Conservation (phyloP, 2,113 vertebrate species). For the Cavia aperea region DNA sequence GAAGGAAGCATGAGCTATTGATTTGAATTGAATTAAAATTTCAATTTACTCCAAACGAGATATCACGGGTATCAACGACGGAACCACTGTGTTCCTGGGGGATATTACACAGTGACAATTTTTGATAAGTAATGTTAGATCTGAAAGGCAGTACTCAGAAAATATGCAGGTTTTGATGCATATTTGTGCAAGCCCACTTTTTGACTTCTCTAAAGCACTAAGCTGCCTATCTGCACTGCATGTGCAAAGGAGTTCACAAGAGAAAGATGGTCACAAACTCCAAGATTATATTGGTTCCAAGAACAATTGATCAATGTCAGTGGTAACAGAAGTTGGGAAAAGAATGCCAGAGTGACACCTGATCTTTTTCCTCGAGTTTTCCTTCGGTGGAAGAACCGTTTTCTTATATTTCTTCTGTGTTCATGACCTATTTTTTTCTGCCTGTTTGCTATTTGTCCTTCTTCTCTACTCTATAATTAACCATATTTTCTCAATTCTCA, state of each 20-base stretch:
- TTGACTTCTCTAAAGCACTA: background rate
- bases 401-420: background rate
- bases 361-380: background rate
- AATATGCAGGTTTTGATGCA: background rate
- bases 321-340: background rate
- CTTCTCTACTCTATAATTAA: background rate
- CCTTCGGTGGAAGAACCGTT: background rate
- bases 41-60: background rate
- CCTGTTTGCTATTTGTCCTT: background rate
- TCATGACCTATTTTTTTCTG: background rate
- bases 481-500: background rate
- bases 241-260: background rate
- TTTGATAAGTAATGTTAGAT: background rate
- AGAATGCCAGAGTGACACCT: fast-evolving
- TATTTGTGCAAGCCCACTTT: background rate
- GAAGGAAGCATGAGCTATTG: background rate
- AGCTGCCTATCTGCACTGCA: too few relatives aligned
- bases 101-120: background rate
- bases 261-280: background rate
- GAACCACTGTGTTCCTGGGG: background rate
- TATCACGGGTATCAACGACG: background rate
- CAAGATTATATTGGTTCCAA: too few relatives aligned
- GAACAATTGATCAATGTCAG: too few relatives aligned
- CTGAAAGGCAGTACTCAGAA: background rate
- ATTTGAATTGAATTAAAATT: slow-evolving; percentile 4